phyloP scores from a whole-genome alignment of 2,888 invertebrate genomes.

The Xanthorhoe spadicearia region DNA sequence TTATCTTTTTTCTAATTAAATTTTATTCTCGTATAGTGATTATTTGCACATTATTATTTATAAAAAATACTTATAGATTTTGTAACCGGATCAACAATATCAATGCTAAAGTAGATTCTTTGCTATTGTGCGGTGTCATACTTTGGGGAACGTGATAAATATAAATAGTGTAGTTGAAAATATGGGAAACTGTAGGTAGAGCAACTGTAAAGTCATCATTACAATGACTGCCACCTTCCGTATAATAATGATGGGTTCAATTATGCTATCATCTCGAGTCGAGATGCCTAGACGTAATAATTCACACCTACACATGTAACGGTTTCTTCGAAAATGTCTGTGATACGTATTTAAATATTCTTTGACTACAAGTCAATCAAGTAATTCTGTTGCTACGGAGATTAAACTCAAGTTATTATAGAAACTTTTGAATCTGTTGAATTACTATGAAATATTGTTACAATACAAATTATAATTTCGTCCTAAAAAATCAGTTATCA shows the following conservation, averaged over 20 bases:
- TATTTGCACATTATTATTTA: too few species aligned
- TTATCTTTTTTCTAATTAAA: not conserved
- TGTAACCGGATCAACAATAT: not conserved
- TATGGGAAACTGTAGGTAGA: not conserved
- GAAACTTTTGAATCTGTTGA: too few species aligned
- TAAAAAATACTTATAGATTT: not conserved
- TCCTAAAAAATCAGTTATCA: not conserved
- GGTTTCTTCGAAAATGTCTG: slow-evolving; percentile 20
- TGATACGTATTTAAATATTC: slow-evolving; percentile 9
- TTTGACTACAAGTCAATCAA: not conserved
- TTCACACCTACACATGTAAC: slow-evolving; percentile 29
- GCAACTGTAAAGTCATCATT: slow-evolving; percentile 10
- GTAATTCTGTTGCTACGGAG: not conserved
- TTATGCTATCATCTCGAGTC: slow-evolving; percentile 10
- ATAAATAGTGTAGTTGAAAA: not conserved
- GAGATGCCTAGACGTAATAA: slow-evolving; percentile 18
- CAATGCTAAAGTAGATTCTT: not conserved
- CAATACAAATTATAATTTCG: not conserved
- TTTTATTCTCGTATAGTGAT: not conserved
- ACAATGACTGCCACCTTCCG: slow-evolving; percentile 22
- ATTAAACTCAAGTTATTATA: not conserved
- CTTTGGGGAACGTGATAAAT: not conserved
- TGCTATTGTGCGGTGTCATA: not conserved
- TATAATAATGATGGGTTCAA: slow-evolving; percentile 19
- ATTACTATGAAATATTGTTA: too few species aligned